Conservation (phyloP, 2,113 vertebrate species). For the Hemibagrus wyckioides region DNA sequence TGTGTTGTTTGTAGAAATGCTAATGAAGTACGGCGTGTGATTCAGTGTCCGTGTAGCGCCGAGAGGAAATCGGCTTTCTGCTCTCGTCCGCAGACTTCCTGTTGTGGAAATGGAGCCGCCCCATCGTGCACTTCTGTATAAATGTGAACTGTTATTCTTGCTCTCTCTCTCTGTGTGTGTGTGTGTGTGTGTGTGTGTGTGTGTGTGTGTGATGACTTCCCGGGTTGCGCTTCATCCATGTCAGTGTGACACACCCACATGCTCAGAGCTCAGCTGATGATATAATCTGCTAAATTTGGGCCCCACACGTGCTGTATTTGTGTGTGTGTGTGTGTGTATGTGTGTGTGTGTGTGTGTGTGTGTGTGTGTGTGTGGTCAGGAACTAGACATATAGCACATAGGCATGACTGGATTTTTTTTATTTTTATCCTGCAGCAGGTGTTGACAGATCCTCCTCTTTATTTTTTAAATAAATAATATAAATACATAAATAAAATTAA, state of each 20-base stretch:
- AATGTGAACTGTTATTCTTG: background rate
- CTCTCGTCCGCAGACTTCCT: conserved; percentile 24
- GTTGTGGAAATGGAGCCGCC: conserved; percentile 3
- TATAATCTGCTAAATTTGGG: background rate
- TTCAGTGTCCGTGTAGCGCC: background rate
- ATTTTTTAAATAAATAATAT: background rate
- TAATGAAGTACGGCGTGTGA: background rate
- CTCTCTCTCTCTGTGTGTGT: background rate
- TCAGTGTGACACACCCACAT: conserved; percentile 1
- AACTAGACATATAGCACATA: too few species aligned
- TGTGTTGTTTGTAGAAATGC: background rate
- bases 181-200: conserved; percentile 22
- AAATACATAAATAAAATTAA: too few species aligned
- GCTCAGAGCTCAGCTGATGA: background rate
- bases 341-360: conserved; percentile 7
- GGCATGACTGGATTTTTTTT: too few species aligned
- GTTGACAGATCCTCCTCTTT: background rate
- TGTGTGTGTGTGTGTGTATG: conserved; percentile 7
- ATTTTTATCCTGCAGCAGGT: too few species aligned
- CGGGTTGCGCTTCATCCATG: background rate
- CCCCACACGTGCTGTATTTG: background rate
- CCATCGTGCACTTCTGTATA: background rate
- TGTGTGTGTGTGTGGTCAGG: background rate
- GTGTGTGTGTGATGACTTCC: background rate
- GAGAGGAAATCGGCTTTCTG: conserved; percentile 29